These are phyloP conservation scores for Thera obeliscata DNA, from an alignment of 2,888 invertebrate genomes.

Conservation along the genomic window DNA sequence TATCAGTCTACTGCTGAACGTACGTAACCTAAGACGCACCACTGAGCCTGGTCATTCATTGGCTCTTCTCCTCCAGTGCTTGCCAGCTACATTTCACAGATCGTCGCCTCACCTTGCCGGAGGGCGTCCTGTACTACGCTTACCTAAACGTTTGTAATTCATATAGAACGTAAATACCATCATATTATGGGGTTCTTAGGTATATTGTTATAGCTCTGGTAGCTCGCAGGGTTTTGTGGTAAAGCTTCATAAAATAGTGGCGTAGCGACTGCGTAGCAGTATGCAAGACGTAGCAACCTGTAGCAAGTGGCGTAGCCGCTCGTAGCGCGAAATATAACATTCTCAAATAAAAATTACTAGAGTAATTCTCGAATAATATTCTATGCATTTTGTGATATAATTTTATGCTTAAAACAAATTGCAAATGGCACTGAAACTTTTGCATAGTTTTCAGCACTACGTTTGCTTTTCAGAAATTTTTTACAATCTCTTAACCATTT, in stretches of 20 bases:
- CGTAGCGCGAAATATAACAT: neutral
- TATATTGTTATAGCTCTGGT: constrained; percentile 5
- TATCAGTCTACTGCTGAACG: too few species aligned
- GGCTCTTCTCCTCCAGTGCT: too few species aligned
- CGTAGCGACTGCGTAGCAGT: constrained; percentile 20
- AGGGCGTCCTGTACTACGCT: too few species aligned
- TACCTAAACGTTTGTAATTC: too few species aligned
- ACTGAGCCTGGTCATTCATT: too few species aligned
- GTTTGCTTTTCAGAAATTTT: neutral
- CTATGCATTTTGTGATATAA: too few species aligned
- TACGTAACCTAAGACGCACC: too few species aligned
- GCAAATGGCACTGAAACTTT: too few species aligned
- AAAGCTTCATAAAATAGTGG: constrained; percentile 18
- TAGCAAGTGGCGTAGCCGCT: constrained; percentile 21
- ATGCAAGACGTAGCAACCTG: constrained; percentile 15
- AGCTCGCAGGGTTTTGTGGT: constrained; percentile 4
- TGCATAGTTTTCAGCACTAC: neutral
- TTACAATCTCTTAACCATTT: neutral
- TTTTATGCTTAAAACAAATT: neutral
- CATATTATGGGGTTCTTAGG: neutral
- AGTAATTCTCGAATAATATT: neutral
- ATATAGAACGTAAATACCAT: too few species aligned
- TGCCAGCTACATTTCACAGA: too few species aligned
- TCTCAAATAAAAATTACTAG: neutral
- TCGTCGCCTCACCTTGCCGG: too few species aligned